A percentile compares a stretch with the other conserved stretches of the same genome.
phyloP scores from a whole-genome alignment of 2,797 vertebrate species.

The Hozukius guyotensis region DNA sequence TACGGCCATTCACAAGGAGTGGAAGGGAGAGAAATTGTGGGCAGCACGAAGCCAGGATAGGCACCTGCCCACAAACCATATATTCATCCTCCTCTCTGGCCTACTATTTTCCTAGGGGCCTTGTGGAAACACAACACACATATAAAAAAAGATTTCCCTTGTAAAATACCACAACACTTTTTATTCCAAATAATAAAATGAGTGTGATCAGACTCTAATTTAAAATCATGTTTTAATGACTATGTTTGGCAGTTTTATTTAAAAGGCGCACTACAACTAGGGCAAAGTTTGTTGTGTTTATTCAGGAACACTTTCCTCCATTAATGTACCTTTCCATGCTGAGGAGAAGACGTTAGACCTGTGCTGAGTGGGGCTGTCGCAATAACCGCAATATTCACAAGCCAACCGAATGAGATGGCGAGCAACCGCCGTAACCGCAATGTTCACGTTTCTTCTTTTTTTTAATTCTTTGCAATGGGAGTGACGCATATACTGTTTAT shows the following conservation, averaged over 20 bases:
- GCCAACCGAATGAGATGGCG: no score
- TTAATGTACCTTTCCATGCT: conserved; percentile 43
- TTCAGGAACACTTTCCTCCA: conserved; percentile 39
- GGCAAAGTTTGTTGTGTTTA: conserved; percentile 39
- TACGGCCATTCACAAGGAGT: conserved; percentile 56
- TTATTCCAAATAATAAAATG: conserved; percentile 76
- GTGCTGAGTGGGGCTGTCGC: neutral
- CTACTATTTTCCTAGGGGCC: conserved; percentile 64
- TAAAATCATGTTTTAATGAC: conserved; percentile 64
- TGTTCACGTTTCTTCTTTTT: no score
- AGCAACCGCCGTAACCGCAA: no score
- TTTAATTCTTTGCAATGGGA: no score
- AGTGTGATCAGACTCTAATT: conserved; percentile 63
- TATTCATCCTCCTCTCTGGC: conserved; percentile 53
- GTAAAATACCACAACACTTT: conserved; percentile 72
- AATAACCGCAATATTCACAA: no score
- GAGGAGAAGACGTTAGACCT: conserved; percentile 14
- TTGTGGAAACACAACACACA: conserved; percentile 68
- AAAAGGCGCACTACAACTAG: conserved; percentile 30
- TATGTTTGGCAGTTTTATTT: conserved; percentile 64
- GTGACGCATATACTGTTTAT: no score
- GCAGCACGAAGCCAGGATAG: conserved; percentile 57
- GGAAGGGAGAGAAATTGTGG: conserved; percentile 61
- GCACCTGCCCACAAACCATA: conserved; percentile 75
- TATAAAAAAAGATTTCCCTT: conserved; percentile 65